Base-by-base conservation (phyloP, 1,140 invertebrate genomes). In the Anoplolepis gracilipes region DNA sequence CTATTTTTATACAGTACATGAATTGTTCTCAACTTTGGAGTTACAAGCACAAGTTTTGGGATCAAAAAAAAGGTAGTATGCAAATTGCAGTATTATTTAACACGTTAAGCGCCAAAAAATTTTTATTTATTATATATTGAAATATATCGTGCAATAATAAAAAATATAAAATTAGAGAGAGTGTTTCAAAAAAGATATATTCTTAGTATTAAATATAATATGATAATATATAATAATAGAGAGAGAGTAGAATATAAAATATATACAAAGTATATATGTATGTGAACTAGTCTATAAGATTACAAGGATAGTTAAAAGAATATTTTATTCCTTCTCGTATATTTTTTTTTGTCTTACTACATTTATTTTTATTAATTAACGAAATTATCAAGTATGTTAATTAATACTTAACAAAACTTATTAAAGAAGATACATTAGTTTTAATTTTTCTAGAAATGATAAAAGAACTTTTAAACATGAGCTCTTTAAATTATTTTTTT, bases 1-100 rank as follows among this genome's bases (percentile, higher is more conserved):
- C 70, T 88, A 75, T 93, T 93, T 92, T 90, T 91, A 87, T 84
- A 88, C 90, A 94, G 92, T 92, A 91, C 90, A 93, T 89, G 90
- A 92, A 82, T 90, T 94, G 85, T 79, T 92, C 73, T 85, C 92
- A 84, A 93, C 87, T 90, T 88, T 93, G 92, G 89, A 91, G 87
- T 90, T 93, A 91, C 85, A 91, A 77, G 88, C 90, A 88, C 87
- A 87, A 85, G 90, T 85, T 84, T 88, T 89, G 72, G 90, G 69
- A 90, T 61, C 75, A 85, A 86, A 92, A 73, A 76, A 62, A 86
- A 88, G 84, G 61, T 87, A 82, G 77, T 86, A 39, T 65, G 55
- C 55, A 16, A 86, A 42, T 55, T 84, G 25, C n/a, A 7, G 8
- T 72, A 28, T 57, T 39, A 22, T 75, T 81, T 88, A 84, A 78